These are phyloP conservation scores for Myotis pilosus DNA, from an alignment of 2,797 vertebrate genomes.

Conservation along the genomic window DNA sequence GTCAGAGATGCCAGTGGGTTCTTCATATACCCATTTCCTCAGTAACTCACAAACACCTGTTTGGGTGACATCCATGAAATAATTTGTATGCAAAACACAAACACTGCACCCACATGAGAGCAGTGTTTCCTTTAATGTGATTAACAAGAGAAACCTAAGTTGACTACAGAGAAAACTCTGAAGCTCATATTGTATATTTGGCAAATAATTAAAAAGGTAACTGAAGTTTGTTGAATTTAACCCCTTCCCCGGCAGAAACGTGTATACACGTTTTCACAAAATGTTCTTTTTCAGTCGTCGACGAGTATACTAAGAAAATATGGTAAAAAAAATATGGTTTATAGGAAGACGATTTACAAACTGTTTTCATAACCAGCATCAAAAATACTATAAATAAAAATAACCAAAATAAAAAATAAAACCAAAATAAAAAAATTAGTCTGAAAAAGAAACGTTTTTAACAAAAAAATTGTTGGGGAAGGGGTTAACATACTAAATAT, in stretches of 20 bases:
- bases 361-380: too few species aligned
- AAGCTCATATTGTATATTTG: not conserved
- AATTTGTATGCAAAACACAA: not conserved
- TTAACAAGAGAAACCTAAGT: not conserved
- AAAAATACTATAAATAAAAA: too few species aligned
- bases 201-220: conserved; percentile 1
- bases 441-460: too few species aligned
- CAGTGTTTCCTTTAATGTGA: not conserved
- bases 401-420: too few species aligned
- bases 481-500: not conserved
- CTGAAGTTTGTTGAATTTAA: not conserved
- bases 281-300: too few species aligned
- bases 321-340: too few species aligned
- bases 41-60: not conserved
- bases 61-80: not conserved
- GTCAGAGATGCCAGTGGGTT: not conserved
- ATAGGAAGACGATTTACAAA: too few species aligned
- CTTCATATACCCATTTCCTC: not conserved
- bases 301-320: too few species aligned
- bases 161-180: not conserved
- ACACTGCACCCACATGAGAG: not conserved
- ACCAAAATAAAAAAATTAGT: too few species aligned
- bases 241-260: too few species aligned
- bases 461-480: too few species aligned
- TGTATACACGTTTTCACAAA: too few species aligned